These are phyloP conservation scores for Aurelia coerulea DNA, from an alignment of 30 jellyfish, hydroid and myxozoan species.

Conservation along the genomic window DNA sequence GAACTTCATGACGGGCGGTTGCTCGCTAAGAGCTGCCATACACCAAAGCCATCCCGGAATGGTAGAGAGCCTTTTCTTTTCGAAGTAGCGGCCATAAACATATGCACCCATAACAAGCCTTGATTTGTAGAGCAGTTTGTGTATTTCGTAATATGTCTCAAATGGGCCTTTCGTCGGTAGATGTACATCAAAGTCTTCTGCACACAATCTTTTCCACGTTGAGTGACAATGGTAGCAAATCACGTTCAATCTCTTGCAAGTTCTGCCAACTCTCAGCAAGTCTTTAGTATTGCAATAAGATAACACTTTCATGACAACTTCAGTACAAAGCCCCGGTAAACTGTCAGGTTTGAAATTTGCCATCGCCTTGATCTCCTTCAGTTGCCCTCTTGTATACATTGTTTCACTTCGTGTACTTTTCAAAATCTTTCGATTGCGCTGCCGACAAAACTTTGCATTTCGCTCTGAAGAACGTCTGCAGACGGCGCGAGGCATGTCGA, in stretches of 20 bases:
- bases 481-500: not conserved
- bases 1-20: constrained; percentile 84
- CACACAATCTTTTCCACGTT: constrained; percentile 67
- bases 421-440: no score
- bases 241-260: constrained; percentile 46
- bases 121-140: constrained; percentile 71
- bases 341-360: not conserved
- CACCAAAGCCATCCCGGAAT: constrained; percentile 86
- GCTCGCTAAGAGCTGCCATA: constrained; percentile 83
- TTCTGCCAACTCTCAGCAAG: constrained; percentile 38
- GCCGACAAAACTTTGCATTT: no score
- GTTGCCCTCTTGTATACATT: not conserved
- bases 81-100: constrained; percentile 69
- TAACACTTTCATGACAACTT: constrained; percentile 41
- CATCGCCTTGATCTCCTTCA: not conserved
- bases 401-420: no score
- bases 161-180: constrained; percentile 56
- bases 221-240: constrained; percentile 26
- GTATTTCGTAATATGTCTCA: constrained; percentile 53
- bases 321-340: constrained; percentile 7
- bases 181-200: constrained; percentile 62
- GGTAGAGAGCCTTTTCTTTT: constrained; percentile 38
- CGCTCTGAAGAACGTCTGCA: no score
- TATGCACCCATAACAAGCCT: constrained; percentile 77
- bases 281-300: constrained; percentile 63